These are phyloP conservation scores for Ochropleura plecta DNA, from an alignment of 2,888 invertebrate genomes.

Conservation along the genomic window DNA sequence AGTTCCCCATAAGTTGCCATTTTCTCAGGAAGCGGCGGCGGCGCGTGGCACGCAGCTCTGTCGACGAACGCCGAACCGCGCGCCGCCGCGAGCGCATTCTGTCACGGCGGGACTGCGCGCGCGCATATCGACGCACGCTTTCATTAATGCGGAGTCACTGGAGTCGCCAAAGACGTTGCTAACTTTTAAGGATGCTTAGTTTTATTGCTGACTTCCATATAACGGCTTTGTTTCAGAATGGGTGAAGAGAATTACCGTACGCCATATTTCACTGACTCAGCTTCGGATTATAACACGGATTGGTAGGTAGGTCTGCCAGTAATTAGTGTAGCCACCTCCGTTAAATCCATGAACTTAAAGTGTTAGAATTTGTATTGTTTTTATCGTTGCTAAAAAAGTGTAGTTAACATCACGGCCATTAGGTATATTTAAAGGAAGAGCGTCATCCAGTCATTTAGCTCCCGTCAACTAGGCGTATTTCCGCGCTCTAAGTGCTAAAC, in stretches of 20 bases:
- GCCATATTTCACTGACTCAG: conserved; percentile 65
- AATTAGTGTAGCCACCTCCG: conserved; percentile 42
- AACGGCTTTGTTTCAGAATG: conserved; percentile 73
- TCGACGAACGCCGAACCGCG: conserved; percentile 42
- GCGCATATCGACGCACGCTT: conserved; percentile 86
- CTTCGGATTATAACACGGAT: conserved; percentile 57
- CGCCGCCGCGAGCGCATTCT: conserved; percentile 82
- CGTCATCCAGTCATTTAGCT: conserved; percentile 86
- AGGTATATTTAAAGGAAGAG: conserved; percentile 78
- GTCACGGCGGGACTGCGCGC: conserved; percentile 85
- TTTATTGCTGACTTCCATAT: conserved; percentile 77
- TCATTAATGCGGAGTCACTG: conserved; percentile 86
- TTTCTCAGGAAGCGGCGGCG: conserved; percentile 87
- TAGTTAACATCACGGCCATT: conserved; percentile 78
- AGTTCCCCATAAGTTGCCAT: conserved; percentile 89
- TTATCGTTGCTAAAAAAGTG: conserved; percentile 76
- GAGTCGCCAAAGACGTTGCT: conserved; percentile 77
- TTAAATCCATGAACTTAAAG: conserved; percentile 67
- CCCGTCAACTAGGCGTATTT: conserved; percentile 88
- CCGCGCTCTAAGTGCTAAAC: conserved; percentile 83
- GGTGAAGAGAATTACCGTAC: conserved; percentile 71
- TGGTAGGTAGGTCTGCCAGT: conserved; percentile 30
- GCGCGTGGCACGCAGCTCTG: conserved; percentile 72
- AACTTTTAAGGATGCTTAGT: conserved; percentile 77
- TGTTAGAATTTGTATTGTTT: conserved; percentile 77